A percentile compares a stretch with the other conserved stretches of the same genome.
These are phyloP conservation scores for Drosophila barbarae DNA, from an alignment of 2,888 invertebrate genomes.

Conservation along the genomic window DNA sequence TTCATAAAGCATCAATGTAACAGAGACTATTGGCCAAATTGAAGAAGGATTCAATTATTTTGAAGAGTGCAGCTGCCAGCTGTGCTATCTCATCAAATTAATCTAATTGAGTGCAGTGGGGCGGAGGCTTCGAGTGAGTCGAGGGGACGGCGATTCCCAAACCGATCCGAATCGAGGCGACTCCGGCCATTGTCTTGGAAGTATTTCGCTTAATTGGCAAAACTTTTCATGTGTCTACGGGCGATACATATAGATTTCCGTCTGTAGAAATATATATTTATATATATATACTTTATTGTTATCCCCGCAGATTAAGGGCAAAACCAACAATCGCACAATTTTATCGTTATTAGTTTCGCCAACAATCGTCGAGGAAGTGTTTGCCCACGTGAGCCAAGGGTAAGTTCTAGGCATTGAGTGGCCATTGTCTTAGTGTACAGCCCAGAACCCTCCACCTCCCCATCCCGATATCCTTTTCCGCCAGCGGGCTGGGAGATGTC, in stretches of 20 bases:
- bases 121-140: slow-evolving; percentile 14
- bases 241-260: slow-evolving; percentile 52
- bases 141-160: neutral
- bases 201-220: slow-evolving; percentile 71
- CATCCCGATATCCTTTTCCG: slow-evolving; percentile 2
- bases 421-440: slow-evolving; percentile 50
- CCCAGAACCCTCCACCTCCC: neutral
- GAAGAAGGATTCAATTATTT: neutral
- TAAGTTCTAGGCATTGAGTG: slow-evolving; percentile 64
- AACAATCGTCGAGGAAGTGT: slow-evolving; percentile 84
- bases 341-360: slow-evolving; percentile 91
- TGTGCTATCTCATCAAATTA: slow-evolving; percentile 60
- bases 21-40: neutral
- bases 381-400: slow-evolving; percentile 80
- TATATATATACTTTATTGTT: slow-evolving; percentile 69
- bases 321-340: slow-evolving; percentile 92
- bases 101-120: slow-evolving; percentile 70
- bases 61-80: slow-evolving; percentile 3
- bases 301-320: slow-evolving; percentile 82
- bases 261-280: slow-evolving; percentile 47
- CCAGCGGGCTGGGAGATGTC: slow-evolving; percentile 20
- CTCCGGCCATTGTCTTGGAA: slow-evolving; percentile 38
- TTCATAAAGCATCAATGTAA: neutral
- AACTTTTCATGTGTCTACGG: slow-evolving; percentile 70
- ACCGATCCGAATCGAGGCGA: slow-evolving; percentile 6